A percentile compares a stretch with the other conserved stretches of the same genome.
These are phyloP conservation scores for Sinosuthora webbiana DNA, from an alignment of 2,113 vertebrate genomes.

Conservation along the genomic window DNA sequence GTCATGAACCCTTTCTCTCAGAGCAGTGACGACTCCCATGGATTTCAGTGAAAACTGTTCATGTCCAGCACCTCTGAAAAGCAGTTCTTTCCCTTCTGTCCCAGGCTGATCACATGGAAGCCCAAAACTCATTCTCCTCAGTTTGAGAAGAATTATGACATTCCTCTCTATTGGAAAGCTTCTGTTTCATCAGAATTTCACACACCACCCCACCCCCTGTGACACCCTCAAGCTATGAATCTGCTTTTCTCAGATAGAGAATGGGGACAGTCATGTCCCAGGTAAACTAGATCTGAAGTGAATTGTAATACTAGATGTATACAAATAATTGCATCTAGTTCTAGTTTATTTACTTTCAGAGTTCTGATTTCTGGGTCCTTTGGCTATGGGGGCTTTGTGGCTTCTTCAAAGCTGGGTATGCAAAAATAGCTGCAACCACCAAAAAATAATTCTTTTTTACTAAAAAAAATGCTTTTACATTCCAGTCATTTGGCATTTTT, in stretches of 20 bases:
- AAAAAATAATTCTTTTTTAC: neutral
- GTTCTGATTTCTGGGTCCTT: neutral
- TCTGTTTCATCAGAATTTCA: neutral
- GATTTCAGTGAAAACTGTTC: neutral
- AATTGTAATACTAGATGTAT: neutral
- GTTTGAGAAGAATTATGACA: neutral
- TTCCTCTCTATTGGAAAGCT: neutral
- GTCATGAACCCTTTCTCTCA: neutral
- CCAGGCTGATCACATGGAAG: neutral
- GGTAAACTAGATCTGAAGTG: neutral
- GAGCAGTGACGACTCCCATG: neutral
- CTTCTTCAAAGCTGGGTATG: neutral
- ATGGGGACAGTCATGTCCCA: neutral
- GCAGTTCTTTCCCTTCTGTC: neutral
- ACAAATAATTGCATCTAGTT: neutral
- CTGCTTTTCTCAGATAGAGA: neutral
- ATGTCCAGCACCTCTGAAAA: neutral
- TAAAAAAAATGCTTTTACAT: neutral
- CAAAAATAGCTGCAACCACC: neutral
- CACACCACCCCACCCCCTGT: accelerated
- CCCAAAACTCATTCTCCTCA: neutral
- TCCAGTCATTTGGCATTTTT: neutral
- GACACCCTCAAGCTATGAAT: neutral
- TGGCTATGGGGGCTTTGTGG: neutral
- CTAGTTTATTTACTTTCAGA: neutral